Conservation (phyloP, 2,113 vertebrate genomes). For the Anoura caudifer region DNA sequence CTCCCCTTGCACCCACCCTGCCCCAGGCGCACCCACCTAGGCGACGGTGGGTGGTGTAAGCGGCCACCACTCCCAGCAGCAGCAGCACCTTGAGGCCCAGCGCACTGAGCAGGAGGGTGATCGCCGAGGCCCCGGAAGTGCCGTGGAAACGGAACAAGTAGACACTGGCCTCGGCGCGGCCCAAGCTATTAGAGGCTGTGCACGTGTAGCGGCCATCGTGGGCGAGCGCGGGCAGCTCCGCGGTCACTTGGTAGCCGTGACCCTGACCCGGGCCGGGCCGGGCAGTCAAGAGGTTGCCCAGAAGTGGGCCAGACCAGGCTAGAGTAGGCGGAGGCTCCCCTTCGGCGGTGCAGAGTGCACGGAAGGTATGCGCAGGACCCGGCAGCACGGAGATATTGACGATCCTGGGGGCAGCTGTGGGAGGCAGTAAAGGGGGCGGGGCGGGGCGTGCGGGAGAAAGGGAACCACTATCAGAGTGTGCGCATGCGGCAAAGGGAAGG, state of each 20-base stretch:
- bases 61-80: slow-evolving; percentile 71
- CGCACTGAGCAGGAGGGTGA: slow-evolving; percentile 48
- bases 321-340: slow-evolving; percentile 88
- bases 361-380: slow-evolving; percentile 74
- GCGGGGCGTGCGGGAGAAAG: not conserved
- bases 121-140: not conserved
- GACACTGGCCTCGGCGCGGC: slow-evolving; percentile 78
- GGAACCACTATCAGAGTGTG: not conserved
- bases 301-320: slow-evolving; percentile 82
- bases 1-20: not conserved
- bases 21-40: slow-evolving; percentile 53
- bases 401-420: slow-evolving; percentile 85
- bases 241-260: slow-evolving; percentile 79
- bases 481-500: not conserved
- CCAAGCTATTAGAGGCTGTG: slow-evolving; percentile 81
- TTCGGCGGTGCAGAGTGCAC: slow-evolving; percentile 87
- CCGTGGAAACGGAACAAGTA: slow-evolving; percentile 82
- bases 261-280: not conserved
- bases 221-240: slow-evolving; percentile 83
- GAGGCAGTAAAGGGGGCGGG: not conserved
- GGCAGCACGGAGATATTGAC: slow-evolving; percentile 86
- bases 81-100: slow-evolving; percentile 78
- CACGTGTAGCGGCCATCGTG: slow-evolving; percentile 91
- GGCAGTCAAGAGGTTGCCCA: slow-evolving; percentile 46
- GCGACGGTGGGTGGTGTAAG: not conserved